Percentiles rank a stretch among this genome's conserved stretches.
phyloP scores from a whole-genome alignment of 2,888 invertebrate genomes.

The Miltochrista miniata region DNA sequence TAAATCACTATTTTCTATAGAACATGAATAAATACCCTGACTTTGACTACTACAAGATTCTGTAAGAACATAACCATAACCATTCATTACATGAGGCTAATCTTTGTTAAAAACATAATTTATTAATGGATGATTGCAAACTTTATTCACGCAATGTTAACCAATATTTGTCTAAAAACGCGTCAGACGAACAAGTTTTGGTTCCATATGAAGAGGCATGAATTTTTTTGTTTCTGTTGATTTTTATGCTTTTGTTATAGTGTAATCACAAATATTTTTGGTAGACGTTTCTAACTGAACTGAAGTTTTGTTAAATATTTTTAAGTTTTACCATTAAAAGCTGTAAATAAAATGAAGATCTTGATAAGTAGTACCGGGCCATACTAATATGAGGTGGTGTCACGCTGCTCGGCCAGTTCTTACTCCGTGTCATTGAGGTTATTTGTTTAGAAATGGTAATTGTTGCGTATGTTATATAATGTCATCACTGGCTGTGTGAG shows the following conservation, averaged over 20 bases:
- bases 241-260: constrained; percentile 76
- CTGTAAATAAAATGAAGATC: constrained; percentile 73
- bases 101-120: neutral
- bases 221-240: constrained; percentile 74
- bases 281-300: constrained; percentile 72
- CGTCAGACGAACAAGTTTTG: constrained; percentile 41
- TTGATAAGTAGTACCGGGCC: constrained; percentile 64
- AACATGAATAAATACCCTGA: neutral
- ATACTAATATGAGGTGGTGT: constrained; percentile 48
- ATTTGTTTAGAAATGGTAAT: constrained; percentile 23
- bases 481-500: constrained; percentile 35
- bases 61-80: neutral
- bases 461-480: constrained; percentile 26
- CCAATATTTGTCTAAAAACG: constrained; percentile 3
- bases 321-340: constrained; percentile 76
- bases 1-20: constrained; percentile 19
- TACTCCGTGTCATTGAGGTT: constrained; percentile 14
- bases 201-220: constrained; percentile 51
- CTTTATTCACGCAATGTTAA: no score
- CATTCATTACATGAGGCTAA: neutral
- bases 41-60: neutral
- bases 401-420: constrained; percentile 44
- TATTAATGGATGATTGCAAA: neutral
- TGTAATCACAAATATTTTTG: constrained; percentile 73
- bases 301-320: constrained; percentile 80